Percentiles rank a stretch among this genome's conserved stretches.
Evolutionary conservation across 1,140 invertebrate genomes (phyloP).

Genomic region (Drosophila subobscura): DNA sequence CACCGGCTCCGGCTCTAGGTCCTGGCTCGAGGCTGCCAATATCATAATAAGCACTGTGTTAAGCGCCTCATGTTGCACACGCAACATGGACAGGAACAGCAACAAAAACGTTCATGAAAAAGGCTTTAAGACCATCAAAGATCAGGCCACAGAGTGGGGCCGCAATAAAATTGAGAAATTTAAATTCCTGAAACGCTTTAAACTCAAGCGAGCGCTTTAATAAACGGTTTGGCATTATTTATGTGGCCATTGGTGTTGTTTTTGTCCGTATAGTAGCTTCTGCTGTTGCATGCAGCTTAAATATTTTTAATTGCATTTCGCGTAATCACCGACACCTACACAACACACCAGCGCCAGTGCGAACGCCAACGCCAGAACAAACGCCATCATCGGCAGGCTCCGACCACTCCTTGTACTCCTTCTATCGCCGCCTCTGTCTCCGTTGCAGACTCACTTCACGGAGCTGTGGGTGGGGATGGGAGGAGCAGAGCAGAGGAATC

Average conservation of each 20-base stretch:
- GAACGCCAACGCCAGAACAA: slow-evolving; percentile 4
- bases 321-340: slow-evolving; percentile 78
- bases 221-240: slow-evolving; percentile 56
- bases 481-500: slow-evolving; percentile 27
- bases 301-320: slow-evolving; percentile 81
- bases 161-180: slow-evolving; percentile 21
- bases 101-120: slow-evolving; percentile 14
- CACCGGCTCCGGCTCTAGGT: too few relatives aligned
- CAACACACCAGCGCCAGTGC: slow-evolving; percentile 11
- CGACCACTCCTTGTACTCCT: neutral
- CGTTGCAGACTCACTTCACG: neutral
- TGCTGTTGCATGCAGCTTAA: slow-evolving; percentile 67
- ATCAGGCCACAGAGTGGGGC: slow-evolving; percentile 28
- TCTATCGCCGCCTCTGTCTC: neutral
- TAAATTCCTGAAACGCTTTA: slow-evolving; percentile 31
- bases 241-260: slow-evolving; percentile 29
- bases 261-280: slow-evolving; percentile 19
- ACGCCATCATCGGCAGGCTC: slow-evolving; percentile 44
- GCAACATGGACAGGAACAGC: slow-evolving; percentile 3
- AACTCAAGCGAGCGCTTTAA: slow-evolving; percentile 56
- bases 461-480: neutral
- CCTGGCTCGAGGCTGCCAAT: neutral
- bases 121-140: slow-evolving; percentile 48
- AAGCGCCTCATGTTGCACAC: slow-evolving; percentile 26
- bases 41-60: slow-evolving; percentile 57